Conservation (phyloP, 2,113 vertebrate genomes). For the Mus pahari region DNA sequence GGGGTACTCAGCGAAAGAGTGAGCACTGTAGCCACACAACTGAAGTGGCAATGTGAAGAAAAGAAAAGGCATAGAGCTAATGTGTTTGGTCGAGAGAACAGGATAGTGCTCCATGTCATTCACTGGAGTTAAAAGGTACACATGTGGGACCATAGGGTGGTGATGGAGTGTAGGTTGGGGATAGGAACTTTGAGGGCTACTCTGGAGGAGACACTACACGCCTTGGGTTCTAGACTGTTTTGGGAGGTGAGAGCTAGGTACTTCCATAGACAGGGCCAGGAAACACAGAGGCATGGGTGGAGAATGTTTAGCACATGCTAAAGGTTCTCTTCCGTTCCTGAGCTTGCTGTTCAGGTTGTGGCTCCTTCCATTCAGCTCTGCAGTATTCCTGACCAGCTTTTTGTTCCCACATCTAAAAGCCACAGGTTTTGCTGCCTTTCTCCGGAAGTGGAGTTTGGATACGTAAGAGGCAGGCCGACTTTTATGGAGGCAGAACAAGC, state of each 20-base stretch:
- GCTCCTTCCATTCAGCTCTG: background rate
- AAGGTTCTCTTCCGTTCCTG: background rate
- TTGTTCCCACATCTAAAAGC: background rate
- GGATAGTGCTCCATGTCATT: accelerated
- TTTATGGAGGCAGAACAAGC: constrained; percentile 74
- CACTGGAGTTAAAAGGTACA: background rate
- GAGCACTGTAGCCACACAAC: background rate
- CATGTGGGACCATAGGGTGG: background rate
- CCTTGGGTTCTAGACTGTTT: background rate
- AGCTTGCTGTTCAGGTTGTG: background rate
- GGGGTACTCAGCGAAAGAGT: background rate
- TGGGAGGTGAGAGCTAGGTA: background rate
- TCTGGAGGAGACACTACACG: background rate
- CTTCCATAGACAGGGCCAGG: accelerated
- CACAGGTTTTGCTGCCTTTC: background rate
- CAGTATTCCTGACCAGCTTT: background rate
- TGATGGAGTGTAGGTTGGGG: background rate
- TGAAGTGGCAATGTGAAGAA: background rate
- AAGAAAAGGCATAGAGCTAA: background rate
- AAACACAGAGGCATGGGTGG: accelerated
- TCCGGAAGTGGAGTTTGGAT: background rate
- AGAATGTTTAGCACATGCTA: accelerated
- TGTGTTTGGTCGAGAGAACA: accelerated
- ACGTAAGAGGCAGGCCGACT: background rate
- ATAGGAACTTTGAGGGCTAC: accelerated